Evolutionary conservation across 2,888 invertebrate species (phyloP).

Genomic region (Pammene fasciana): DNA sequence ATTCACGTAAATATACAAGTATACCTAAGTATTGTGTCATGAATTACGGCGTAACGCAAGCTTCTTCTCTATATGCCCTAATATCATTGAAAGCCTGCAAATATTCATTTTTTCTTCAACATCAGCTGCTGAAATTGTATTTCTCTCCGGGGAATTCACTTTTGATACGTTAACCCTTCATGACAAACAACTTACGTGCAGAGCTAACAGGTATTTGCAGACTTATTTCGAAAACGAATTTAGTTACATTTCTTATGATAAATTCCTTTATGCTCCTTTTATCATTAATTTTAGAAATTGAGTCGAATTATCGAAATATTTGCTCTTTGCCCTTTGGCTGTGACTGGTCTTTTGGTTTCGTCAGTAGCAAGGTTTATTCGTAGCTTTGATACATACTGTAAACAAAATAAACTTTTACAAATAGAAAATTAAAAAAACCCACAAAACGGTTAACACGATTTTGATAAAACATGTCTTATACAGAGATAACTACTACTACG

Average conservation of each 20-base stretch:
- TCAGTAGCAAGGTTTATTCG: too few species aligned
- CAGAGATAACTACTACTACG: too few species aligned
- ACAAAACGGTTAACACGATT: too few species aligned
- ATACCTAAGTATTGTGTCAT: too few species aligned
- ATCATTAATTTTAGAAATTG: not conserved
- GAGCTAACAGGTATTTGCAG: constrained; percentile 36
- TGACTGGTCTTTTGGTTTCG: not conserved
- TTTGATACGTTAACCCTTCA: constrained; percentile 34
- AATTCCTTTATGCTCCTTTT: not conserved
- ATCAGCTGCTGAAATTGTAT: constrained; percentile 37
- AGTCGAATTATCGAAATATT: constrained; percentile 1
- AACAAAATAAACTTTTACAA: too few species aligned
- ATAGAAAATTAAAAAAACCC: too few species aligned
- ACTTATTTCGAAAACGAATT: constrained; percentile 16
- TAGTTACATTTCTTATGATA: constrained; percentile 10
- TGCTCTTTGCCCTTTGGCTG: not conserved
- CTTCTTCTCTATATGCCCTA: constrained; percentile 18
- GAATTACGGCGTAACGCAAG: not conserved
- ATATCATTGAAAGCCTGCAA: constrained; percentile 36
- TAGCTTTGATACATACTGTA: too few species aligned
- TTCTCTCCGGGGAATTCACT: constrained; percentile 25
- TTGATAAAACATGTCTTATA: too few species aligned
- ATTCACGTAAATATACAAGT: too few species aligned
- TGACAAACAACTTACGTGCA: constrained; percentile 35
- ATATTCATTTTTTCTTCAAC: constrained; percentile 31